These are phyloP conservation scores for Nettapus auritus DNA, from an alignment of 2,113 vertebrate genomes.

Conservation along the genomic window DNA sequence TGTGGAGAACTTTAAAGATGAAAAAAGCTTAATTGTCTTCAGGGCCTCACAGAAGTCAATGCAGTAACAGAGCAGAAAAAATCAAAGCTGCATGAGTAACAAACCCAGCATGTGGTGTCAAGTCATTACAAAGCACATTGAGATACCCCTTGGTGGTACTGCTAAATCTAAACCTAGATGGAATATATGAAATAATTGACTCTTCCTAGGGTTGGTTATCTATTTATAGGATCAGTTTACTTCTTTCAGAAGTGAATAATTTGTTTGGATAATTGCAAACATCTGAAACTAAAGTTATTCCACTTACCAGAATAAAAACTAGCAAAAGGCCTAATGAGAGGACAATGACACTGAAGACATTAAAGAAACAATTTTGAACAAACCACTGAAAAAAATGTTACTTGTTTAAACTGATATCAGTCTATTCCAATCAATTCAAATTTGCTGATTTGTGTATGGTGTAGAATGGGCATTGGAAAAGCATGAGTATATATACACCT, in stretches of 20 bases:
- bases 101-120: slow-evolving; percentile 16
- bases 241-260: not conserved
- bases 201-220: slow-evolving; percentile 36
- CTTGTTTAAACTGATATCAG: not conserved
- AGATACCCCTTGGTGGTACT: slow-evolving; percentile 36
- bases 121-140: slow-evolving; percentile 63
- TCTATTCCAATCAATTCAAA: not conserved
- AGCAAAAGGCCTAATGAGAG: not conserved
- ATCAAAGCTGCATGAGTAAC: slow-evolving; percentile 49
- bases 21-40: not conserved
- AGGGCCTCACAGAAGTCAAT: slow-evolving; percentile 39
- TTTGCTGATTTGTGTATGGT: not conserved
- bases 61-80: slow-evolving; percentile 27
- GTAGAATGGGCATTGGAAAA: not conserved
- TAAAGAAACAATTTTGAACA: not conserved
- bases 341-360: not conserved
- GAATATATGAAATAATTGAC: slow-evolving; percentile 64
- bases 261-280: not conserved
- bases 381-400: not conserved
- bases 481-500: not conserved
- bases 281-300: not conserved
- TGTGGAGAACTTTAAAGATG: slow-evolving; percentile 8
- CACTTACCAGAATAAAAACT: not conserved
- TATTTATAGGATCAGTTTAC: slow-evolving; percentile 24
- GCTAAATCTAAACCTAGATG: slow-evolving; percentile 37